phyloP scores from a whole-genome alignment of 2,888 invertebrate genomes.

The Timandra comae region DNA sequence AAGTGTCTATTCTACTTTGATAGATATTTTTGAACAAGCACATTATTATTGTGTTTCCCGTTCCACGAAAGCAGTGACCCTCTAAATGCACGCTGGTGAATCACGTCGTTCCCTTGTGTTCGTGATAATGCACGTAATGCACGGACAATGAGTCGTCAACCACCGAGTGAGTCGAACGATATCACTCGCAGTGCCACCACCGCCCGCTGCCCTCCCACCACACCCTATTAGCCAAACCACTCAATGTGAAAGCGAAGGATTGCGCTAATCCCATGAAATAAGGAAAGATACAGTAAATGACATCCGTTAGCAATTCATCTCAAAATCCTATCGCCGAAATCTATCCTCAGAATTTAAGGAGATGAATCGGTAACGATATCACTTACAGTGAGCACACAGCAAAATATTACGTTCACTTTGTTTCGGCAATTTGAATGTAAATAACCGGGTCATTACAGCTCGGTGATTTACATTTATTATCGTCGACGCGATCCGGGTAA shows the following conservation, averaged over 20 bases:
- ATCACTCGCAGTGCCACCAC: constrained; percentile 45
- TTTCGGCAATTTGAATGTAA: constrained; percentile 4
- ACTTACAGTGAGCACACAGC: constrained; percentile 5
- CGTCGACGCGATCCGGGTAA: constrained; percentile 1
- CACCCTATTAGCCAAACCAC: constrained; percentile 18
- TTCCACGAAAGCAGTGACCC: constrained; percentile 71
- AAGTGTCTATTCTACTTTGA: constrained; percentile 18
- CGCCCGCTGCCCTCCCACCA: constrained; percentile 11
- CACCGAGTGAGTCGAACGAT: constrained; percentile 69
- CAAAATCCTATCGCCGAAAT: constrained; percentile 4
- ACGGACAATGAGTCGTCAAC: constrained; percentile 53
- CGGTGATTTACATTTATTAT: constrained; percentile 1
- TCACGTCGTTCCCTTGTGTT: constrained; percentile 45
- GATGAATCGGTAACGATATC: constrained; percentile 9
- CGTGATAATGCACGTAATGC: constrained; percentile 55
- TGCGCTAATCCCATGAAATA: constrained; percentile 14
- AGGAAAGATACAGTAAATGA: constrained; percentile 9
- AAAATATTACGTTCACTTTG: constrained; percentile 6
- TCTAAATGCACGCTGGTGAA: constrained; percentile 64
- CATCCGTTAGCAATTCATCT: constrained; percentile 13
- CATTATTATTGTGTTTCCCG: constrained; percentile 45
- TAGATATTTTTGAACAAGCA: constrained; percentile 51
- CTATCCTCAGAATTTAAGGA: constrained; percentile 6
- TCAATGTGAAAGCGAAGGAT: constrained; percentile 7
- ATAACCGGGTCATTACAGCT: constrained; percentile 1